Base-by-base conservation (phyloP, 2,797 vertebrate species). In the Pangasius macronema region DNA sequence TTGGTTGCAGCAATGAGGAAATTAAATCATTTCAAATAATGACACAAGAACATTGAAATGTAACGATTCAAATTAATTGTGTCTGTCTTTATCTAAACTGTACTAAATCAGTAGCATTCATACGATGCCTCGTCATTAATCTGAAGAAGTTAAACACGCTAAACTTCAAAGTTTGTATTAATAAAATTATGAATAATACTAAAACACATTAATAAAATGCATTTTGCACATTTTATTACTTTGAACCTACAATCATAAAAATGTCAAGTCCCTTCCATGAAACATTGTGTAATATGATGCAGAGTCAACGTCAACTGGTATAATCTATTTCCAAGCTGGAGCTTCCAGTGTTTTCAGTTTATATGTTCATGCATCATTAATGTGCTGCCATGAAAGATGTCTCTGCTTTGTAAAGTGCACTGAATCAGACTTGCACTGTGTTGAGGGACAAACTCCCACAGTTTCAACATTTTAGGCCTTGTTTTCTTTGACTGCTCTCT, bases 361-460 rank as follows among this genome's bases (percentile, higher is more conserved):
- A 53, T 53, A 30, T 51, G 5, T 76, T n/a, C 0, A 10, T 46
- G 24, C 24, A 51, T n/a, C 73, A 76, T 77, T 51, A 33, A 77
- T 20, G 16, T 20, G 49, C 75, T 77, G 49, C 16, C 14, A 33
- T 77, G n/a, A 33, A 55, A 53, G n/a, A 53, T 33, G 75, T 53
- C 70, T 46, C 22, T 16, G 75, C 49, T 53, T 77, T 30, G n/a
- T 53, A 53, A 77, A 53, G 75, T 53, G 75, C 49, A 77, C 49
- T 55, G 49, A 55, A 68, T 65, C 46, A 53, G 16, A 49, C n/a
- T 33, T 30, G 18, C 10, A 20, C 75, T 53, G 75, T 77, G 49
- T 55, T 53, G 49, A 77, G 49, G 7, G 49, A 77, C 75, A 77
- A 77, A 77, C 75, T 77, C 75, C n/a, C 18, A 77, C 49, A 33